Percentiles rank a stretch among this genome's conserved stretches.
Evolutionary conservation across 2,113 vertebrate species (phyloP).

Genomic region (Eclectus roratus): DNA sequence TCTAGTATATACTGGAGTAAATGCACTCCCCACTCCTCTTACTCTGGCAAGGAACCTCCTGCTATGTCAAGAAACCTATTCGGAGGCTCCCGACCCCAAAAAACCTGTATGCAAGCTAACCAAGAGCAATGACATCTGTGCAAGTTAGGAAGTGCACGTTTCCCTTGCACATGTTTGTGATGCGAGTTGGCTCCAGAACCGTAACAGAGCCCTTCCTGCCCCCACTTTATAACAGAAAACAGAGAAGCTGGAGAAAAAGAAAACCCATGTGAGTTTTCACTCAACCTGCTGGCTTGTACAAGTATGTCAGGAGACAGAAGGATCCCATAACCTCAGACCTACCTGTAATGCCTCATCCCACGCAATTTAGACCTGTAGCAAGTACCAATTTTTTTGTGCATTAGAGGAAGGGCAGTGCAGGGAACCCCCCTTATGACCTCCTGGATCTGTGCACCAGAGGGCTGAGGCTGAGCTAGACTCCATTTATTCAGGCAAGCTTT

Average conservation of each 20-base stretch:
- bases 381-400: background rate
- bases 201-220: background rate
- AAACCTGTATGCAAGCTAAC: background rate
- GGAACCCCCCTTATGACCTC: background rate
- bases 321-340: background rate
- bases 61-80: background rate
- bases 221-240: background rate
- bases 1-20: background rate
- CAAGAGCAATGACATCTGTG: background rate
- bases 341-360: background rate
- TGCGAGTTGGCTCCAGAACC: background rate
- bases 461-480: background rate
- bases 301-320: background rate
- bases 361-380: background rate
- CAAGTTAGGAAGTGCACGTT: background rate
- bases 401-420: background rate
- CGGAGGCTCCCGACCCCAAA: background rate
- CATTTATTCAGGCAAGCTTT: background rate
- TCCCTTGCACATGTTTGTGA: fast-evolving
- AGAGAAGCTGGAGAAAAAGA: background rate
- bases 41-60: background rate
- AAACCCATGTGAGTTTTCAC: background rate
- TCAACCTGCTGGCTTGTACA: background rate
- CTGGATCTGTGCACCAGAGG: background rate
- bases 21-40: background rate